Base-by-base conservation (phyloP, 2,113 vertebrate genomes). In the Peromyscus californicus region DNA sequence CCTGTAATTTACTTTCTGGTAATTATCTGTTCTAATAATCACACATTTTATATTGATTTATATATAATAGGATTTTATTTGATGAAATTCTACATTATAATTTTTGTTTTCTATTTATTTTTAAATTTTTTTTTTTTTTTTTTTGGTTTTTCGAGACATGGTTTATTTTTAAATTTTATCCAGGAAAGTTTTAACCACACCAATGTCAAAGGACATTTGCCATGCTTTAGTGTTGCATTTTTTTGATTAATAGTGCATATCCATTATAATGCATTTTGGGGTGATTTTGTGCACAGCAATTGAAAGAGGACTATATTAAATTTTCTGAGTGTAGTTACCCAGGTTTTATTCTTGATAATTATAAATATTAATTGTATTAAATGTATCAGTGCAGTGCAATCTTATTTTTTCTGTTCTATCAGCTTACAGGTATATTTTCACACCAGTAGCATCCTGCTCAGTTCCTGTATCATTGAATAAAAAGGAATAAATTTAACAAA, bases 101-200 rank as follows among this genome's bases (percentile, higher is more conserved):
- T n/a, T 74, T 39, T 39, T 63, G 8, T 7, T 83, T 48, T 5
- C 24, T 51, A 15, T 54, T 36, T 5, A 54, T n/a, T n/a, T n/a
- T n/a, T n/a, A n/a, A n/a, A n/a, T n/a, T n/a, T n/a, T n/a, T n/a
- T n/a, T n/a, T n/a, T n/a, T n/a, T n/a, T n/a, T n/a, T n/a, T n/a
- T n/a, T n/a, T n/a, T n/a, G n/a, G n/a, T n/a, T n/a, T n/a, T n/a
- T n/a, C n/a, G n/a, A n/a, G n/a, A n/a, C n/a, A n/a, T n/a, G n/a
- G n/a, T n/a, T n/a, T n/a, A n/a, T n/a, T n/a, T 82, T 82, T 2
- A 0, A 26, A 1, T 54, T 42, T 15, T 57, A n/a, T 2, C 1
- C 2, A 11, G 19, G 48, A 54, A 54, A 16, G 3, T 9, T 21
- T 80, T 12, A 80, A 42, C 5, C 1, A 42, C 3, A 57, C 45